Conservation (phyloP, 2,113 vertebrate genomes). For the Clarias macrocephalus region DNA sequence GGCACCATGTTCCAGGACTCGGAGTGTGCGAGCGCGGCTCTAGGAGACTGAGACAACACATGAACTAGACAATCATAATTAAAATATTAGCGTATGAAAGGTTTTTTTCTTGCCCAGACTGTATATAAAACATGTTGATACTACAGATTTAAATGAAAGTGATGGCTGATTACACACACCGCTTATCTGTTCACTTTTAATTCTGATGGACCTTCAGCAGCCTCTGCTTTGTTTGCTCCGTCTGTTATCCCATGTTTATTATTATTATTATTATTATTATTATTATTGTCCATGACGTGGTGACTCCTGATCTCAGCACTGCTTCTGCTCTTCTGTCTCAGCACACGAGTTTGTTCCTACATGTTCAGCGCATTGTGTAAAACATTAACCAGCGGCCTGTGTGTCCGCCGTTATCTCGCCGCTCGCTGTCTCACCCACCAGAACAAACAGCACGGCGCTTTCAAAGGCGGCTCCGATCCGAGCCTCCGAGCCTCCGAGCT, state of each 20-base stretch:
- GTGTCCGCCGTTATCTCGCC: not conserved
- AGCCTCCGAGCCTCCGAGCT: not conserved
- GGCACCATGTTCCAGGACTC: no score
- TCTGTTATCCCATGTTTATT: not conserved
- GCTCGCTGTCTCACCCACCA: not conserved
- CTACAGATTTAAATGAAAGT: not conserved
- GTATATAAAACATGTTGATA: no score
- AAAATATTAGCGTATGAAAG: no score
- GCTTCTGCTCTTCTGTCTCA: not conserved
- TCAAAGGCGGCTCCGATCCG: not conserved
- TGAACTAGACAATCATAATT: no score
- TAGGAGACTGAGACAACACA: no score
- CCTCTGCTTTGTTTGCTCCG: not conserved
- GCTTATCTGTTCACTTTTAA: not conserved
- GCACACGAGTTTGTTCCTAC: conserved; percentile 26
- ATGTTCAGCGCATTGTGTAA: conserved; percentile 5
- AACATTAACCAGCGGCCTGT: conserved; percentile 16
- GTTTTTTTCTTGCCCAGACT: no score
- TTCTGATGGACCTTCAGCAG: not conserved
- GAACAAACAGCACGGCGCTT: conserved; percentile 20
- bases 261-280: not conserved
- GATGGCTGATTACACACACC: not conserved
- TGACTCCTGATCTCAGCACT: not conserved
- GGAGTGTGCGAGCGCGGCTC: no score
- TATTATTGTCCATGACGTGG: not conserved